Conservation (phyloP, 2,797 vertebrate genomes). For the Mormyrops attenuatus region DNA sequence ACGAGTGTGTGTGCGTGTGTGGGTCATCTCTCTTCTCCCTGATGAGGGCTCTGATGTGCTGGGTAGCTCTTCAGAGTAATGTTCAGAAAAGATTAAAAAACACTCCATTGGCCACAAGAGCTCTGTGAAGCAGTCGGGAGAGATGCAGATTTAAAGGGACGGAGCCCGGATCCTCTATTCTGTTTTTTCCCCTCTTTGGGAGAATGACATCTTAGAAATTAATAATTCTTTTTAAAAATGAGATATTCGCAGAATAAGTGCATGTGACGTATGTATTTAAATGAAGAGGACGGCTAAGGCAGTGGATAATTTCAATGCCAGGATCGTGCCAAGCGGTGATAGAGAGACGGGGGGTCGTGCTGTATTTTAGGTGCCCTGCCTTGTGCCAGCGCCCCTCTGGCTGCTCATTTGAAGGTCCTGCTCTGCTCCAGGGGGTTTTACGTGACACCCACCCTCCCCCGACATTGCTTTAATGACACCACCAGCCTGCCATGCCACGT, state of each 20-base stretch:
- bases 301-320: neutral
- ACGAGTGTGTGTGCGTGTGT: neutral
- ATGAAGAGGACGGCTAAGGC: neutral
- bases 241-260: neutral
- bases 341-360: neutral
- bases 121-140: neutral
- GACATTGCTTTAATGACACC: neutral
- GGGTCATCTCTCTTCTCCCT: neutral
- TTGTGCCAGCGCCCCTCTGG: neutral
- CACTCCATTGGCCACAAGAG: neutral
- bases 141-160: neutral
- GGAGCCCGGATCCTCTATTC: neutral
- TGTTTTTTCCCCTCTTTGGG: neutral
- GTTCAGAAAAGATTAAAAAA: neutral
- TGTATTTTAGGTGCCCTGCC: neutral
- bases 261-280: neutral
- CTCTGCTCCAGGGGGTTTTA: neutral
- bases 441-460: neutral
- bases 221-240: neutral
- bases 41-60: conserved; percentile 1
- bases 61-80: neutral
- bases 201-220: neutral
- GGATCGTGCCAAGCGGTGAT: neutral
- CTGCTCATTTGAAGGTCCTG: conserved; percentile 1
- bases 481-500: neutral